Percentiles rank a stretch among this genome's conserved stretches.
Evolutionary conservation across 2,113 vertebrate species (phyloP).

Genomic region (Corynorhinus townsendii): DNA sequence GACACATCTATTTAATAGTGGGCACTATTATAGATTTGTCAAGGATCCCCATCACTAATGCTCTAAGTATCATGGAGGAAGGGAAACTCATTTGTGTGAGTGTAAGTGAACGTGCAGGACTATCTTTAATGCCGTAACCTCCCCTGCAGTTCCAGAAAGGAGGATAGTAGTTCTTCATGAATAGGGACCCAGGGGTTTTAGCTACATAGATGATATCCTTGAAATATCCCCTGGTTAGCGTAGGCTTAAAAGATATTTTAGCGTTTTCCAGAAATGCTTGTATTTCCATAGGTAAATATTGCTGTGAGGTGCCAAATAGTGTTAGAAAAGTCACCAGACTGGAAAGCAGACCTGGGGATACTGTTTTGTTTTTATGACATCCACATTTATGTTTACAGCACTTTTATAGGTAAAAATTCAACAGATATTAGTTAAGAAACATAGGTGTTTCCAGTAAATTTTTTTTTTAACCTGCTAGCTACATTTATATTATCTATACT

Average conservation of each 20-base stretch:
- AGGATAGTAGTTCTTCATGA: not conserved
- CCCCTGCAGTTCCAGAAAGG: not conserved
- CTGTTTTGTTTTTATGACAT: slow-evolving; percentile 2
- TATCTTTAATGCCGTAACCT: not conserved
- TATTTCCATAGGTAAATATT: not conserved
- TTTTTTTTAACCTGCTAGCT: not conserved
- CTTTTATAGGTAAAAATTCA: slow-evolving; percentile 38
- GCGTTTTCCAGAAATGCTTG: not conserved
- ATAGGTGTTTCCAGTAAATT: not conserved
- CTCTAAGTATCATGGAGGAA: not conserved
- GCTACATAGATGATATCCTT: not conserved
- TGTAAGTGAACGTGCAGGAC: not conserved
- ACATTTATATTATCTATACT: not conserved
- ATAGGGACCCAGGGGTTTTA: not conserved
- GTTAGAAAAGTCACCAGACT: not conserved
- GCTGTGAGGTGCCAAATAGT: not conserved
- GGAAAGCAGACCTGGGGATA: not conserved
- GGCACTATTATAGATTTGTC: not conserved
- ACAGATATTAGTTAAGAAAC: not conserved
- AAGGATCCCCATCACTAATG: not conserved
- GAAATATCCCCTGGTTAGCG: not conserved
- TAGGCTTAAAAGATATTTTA: slow-evolving; percentile 12
- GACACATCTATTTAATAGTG: not conserved
- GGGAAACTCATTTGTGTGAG: not conserved
- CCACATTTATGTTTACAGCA: not conserved